Evolutionary conservation across 2,888 invertebrate species (phyloP), one percentile per base, ranked within the genome.

Genomic region (Drosophila affinis): DNA sequence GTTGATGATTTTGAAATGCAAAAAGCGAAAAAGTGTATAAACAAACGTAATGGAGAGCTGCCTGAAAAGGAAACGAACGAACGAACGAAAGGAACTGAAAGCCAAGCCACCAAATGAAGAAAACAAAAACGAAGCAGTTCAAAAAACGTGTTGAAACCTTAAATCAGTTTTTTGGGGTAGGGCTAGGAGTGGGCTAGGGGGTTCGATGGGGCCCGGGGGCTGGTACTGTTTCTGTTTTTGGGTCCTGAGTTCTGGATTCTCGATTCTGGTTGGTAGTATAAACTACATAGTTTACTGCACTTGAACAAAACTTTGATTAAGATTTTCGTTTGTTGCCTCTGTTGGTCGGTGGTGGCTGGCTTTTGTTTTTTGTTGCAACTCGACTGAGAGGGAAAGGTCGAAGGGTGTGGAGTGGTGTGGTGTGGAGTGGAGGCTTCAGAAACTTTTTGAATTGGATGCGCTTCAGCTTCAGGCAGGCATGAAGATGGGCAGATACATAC

Each of bases 211-310:
- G 14, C 21, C 44, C 55, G 24, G 39, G 27, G 46, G 45, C 39
- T 39, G 39, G 3, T 39, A 24, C 24, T n/a, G 39, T 39, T 39
- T 39, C 39, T 39, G n/a, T 6, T n/a, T 39, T 14, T n/a, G 14
- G 24, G 24, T 24, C 24, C 24, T n/a, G 14, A 2, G 14, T 39
- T 6, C 39, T 14, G 6, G 14, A 7, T 39, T n/a, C 29, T 29
- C 7, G 29, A 9, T 29, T 29, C 29, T 29, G 29, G 29, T 18
- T 27, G 56, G 55, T 49, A 61, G 52, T 72, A 84, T 78, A 79
- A 83, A 86, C 88, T 82, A 80, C 78, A 83, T 86, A 84, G 87
- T 88, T 84, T 86, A 88, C 88, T 88, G 78, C 81, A 84, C 83
- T 88, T 88, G 72, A 67, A 75, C 87, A 65, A 87, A 84, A 84